These are phyloP conservation scores for Mycetomoellerius zeteki DNA, from an alignment of 1,140 invertebrate species.

Conservation along the genomic window DNA sequence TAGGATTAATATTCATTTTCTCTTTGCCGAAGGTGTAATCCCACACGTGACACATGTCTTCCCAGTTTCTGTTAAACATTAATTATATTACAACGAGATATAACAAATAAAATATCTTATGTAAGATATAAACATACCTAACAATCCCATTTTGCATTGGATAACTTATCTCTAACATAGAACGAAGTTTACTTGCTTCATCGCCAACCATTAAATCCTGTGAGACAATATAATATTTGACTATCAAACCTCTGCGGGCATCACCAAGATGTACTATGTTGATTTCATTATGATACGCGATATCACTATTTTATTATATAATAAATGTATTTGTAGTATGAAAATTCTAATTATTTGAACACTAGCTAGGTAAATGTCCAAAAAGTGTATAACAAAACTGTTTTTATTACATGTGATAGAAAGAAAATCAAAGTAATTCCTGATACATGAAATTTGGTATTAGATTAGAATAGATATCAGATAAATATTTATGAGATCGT, in stretches of 20 bases:
- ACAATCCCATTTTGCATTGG: slow-evolving; percentile 99
- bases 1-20: slow-evolving; percentile 98
- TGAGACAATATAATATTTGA: slow-evolving; percentile 66
- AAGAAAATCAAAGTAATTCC: not conserved
- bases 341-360: slow-evolving; percentile 10
- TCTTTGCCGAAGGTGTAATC: slow-evolving; percentile 99
- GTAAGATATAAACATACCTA: slow-evolving; percentile 84
- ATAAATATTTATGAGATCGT: not conserved
- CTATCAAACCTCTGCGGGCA: slow-evolving; percentile 27
- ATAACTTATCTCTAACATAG: slow-evolving; percentile 99
- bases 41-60: slow-evolving; percentile 99
- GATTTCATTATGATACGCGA: not conserved
- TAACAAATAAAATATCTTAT: not conserved
- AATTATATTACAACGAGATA: slow-evolving; percentile 32
- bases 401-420: not conserved
- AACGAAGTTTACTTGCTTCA: slow-evolving; percentile 98
- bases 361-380: not conserved
- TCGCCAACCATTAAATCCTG: slow-evolving; percentile 99
- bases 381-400: not conserved
- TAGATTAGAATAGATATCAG: not conserved
- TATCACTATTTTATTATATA: slow-evolving; percentile 16
- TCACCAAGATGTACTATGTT: not conserved
- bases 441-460: not conserved
- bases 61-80: slow-evolving; percentile 94
- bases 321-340: not conserved